Evolutionary conservation across 2,888 invertebrate genomes (phyloP), one percentile per base, ranked within the genome.

Genomic region (Penaeus monodon): DNA sequence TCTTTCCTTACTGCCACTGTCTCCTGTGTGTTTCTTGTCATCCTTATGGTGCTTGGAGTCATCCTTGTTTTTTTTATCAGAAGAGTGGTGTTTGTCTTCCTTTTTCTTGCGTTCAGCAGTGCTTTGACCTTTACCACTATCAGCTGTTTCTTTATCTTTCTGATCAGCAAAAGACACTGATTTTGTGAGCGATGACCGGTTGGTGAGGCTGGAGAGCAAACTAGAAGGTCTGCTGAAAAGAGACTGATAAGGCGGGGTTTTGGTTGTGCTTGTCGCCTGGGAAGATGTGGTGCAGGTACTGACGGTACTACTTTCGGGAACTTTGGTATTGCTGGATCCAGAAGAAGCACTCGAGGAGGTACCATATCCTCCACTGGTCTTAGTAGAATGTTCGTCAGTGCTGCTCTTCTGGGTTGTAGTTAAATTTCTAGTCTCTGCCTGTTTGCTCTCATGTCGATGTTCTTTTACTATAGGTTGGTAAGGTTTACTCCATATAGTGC

Each of bases 161-260:
- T 85, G 81, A 44, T 86, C 88, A 57, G 82, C 86, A 64, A 88
- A 88, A 10, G 87, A 86, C 57, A 89, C 88, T 68, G 81, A 81
- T 57, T 83, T 86, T 20, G 81, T 86, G 65, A 88, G 81, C 14
- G 88, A 86, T 10, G 88, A 79, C 64, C 88, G 81, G 49, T 74
- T 38, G 24, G 89, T 86, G n/a, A 89, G 83, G 1, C 89, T 88
- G 24, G 88, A 89, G 33, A 89, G 84, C 65, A 89, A 64, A 33
- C 86, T 89, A 14, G 89, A 88, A 38, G 89, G 82, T 27, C 83
- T 86, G 17, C 84, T 73, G 57, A 89, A 89, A 57, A 89, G 88
- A 57, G 88, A 88, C 73, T 89, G 89, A 49, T 89, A 88, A 27
- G 81, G 81, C n/a, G 82, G 33, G 17, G 70, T 20, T 33, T 82